phyloP scores from a whole-genome alignment of 2,797 vertebrate genomes.

The Odontamblyopus rebecca region DNA sequence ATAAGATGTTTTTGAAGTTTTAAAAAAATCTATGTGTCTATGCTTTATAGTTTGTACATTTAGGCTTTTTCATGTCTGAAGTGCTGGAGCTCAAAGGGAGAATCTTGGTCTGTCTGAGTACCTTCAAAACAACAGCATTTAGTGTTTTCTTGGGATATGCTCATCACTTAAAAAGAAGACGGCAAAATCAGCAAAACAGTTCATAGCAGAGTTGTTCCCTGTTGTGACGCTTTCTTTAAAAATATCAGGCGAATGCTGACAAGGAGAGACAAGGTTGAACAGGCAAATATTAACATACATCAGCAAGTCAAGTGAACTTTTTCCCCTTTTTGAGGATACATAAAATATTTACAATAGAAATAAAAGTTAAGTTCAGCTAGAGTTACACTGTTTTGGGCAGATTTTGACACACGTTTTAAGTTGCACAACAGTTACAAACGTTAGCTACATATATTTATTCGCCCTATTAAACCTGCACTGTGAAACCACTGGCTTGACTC shows the following conservation, averaged over 20 bases:
- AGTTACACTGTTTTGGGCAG: no score
- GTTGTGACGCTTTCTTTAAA: neutral
- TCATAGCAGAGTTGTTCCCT: no score
- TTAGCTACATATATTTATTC: no score
- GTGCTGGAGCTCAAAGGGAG: neutral
- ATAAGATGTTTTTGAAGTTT: no score
- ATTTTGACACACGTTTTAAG: no score
- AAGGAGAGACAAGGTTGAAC: neutral
- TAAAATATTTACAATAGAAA: no score
- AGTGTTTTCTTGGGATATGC: neutral
- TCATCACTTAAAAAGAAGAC: neutral
- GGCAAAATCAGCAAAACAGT: neutral
- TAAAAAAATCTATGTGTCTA: no score
- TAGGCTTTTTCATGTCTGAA: neutral
- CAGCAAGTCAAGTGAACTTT: neutral
- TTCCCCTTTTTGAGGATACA: no score
- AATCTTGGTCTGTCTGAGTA: neutral
- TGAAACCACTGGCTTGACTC: no score
- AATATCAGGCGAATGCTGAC: neutral
- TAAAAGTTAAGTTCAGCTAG: no score
- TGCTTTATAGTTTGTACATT: neutral
- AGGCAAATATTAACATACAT: neutral
- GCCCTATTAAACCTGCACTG: no score
- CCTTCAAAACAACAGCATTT: neutral
- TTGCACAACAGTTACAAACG: no score